Base-by-base conservation (phyloP, 2,113 vertebrate genomes). In the Climacteris rufus region DNA sequence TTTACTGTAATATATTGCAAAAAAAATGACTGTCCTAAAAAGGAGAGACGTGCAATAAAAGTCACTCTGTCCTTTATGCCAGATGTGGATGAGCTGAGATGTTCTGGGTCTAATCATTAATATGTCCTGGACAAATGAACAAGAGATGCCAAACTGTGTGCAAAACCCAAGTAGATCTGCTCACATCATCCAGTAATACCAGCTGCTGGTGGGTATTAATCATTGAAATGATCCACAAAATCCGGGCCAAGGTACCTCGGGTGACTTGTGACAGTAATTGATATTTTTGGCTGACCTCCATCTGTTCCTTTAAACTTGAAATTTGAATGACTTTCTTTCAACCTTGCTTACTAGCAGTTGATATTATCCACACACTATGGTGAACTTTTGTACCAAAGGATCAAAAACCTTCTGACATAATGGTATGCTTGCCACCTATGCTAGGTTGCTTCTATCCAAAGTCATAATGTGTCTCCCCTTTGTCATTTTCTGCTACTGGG, bases 331-430 rank as follows among this genome's bases (percentile, higher is more conserved):
- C 10, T 76, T 91, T 72, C 11, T 9, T 88, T 76, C 78, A 83
- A 15, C 9, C 20, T 65, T 94, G 11, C 17, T 76, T 80, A 33
- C 30, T 23, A 44, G 15, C 31, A 44, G 28, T 53, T 57, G n/a
- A 30, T 72, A 28, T 90, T 1, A 6, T 64, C 1, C 1, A 53
- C 11, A n/a, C 18, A 10, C 1, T 4, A 2, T 0, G 1, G 9
- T 52, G 61, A 78, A 7, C 49, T 59, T 71, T 65, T 50, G 28
- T 42, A 69, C 4, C 0, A 0, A 8, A 21, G 28, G 13, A 53
- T 53, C 16, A 72, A 76, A 93, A 83, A 18, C 3, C 14, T 80
- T 37, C 49, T 69, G 27, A 30, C 25, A 33, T 75, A 35, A 42
- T 2, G 1, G 5, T 15, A 10, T 9, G 11, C 23, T 53, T 60